phyloP scores from a whole-genome alignment of 2,113 vertebrate species.

The Panurus biarmicus region DNA sequence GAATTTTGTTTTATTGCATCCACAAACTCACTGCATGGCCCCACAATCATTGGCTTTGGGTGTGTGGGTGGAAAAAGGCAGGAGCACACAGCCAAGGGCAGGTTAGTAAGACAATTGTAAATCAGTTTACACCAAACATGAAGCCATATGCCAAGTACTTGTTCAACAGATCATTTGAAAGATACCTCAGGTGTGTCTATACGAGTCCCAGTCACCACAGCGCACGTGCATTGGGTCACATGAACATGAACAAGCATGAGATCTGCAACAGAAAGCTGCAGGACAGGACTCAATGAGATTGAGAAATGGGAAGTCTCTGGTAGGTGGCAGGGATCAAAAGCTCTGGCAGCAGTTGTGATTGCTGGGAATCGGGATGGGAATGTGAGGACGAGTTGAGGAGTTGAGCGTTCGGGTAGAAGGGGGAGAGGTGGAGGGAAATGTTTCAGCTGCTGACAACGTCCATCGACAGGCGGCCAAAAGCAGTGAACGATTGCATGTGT shows the following conservation, averaged over 20 bases:
- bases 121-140: background rate
- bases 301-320: background rate
- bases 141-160: background rate
- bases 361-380: fast-evolving
- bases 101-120: background rate
- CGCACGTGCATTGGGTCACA: fast-evolving
- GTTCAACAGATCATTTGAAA: background rate
- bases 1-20: background rate
- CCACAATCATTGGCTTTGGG: background rate
- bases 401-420: background rate
- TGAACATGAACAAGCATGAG: background rate
- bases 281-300: background rate
- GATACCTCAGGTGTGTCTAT: background rate
- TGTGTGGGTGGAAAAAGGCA: background rate
- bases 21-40: fast-evolving
- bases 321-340: background rate
- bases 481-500: fast-evolving
- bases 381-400: background rate
- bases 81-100: background rate
- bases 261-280: background rate
- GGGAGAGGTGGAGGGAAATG: background rate
- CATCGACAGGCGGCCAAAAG: background rate
- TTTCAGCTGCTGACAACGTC: background rate
- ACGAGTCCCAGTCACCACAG: background rate
- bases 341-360: background rate